Conservation (phyloP, 2,888 invertebrate species). For the Vannuccia rotundouncinata region DNA sequence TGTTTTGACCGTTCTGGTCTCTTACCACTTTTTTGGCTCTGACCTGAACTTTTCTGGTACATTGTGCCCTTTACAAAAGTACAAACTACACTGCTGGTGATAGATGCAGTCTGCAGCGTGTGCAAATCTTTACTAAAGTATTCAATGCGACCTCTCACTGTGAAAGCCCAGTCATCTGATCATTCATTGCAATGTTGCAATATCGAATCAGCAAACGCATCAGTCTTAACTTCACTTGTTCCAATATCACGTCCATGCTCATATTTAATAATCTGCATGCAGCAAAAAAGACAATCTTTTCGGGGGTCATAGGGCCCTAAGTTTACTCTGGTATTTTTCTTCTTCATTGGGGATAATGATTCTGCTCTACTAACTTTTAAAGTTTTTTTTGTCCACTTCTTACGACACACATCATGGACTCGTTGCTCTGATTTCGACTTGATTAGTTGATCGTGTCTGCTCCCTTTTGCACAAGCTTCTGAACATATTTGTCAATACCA, state of each 20-base stretch:
- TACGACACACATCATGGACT: background rate
- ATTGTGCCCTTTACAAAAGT: background rate
- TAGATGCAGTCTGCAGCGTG: background rate
- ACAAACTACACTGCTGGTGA: background rate
- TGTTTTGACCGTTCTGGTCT: background rate
- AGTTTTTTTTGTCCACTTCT: background rate
- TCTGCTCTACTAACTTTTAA: background rate
- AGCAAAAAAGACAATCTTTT: background rate
- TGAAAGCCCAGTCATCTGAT: background rate
- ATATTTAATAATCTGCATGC: background rate
- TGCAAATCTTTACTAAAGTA: background rate
- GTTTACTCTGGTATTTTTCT: background rate
- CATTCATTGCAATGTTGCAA: background rate
- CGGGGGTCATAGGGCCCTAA: background rate
- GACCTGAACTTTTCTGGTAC: background rate
- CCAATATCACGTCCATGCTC: background rate
- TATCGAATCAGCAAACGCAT: background rate
- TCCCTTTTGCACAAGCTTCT: background rate
- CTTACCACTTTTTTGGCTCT: background rate
- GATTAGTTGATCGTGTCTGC: background rate
- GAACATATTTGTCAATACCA: background rate
- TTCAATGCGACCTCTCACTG: conserved; percentile 4
- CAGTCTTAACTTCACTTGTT: background rate
- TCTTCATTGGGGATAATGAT: background rate
- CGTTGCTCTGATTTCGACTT: background rate